Conservation (phyloP, 2,888 invertebrate genomes). For the Camponotus fellah region DNA sequence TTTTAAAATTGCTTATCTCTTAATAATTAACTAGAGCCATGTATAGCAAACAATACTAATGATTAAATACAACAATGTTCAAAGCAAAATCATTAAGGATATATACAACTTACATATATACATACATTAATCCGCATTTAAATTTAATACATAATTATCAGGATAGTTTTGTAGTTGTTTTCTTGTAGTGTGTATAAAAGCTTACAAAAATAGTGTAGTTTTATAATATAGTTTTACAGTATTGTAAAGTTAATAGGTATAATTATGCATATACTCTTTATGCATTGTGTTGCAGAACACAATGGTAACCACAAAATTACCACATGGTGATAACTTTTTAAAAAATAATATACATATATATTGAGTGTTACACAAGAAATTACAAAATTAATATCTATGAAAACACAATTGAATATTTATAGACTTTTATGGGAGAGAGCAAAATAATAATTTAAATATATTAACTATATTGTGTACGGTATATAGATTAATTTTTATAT, state of each 20-base stretch:
- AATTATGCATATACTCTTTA: constrained; percentile 3
- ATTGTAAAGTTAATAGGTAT: constrained; percentile 50
- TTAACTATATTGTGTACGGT: constrained; percentile 15
- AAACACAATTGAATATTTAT: constrained; percentile 15
- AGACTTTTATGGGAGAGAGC: constrained; percentile 31
- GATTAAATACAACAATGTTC: constrained; percentile 18
- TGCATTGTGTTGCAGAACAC: constrained; percentile 44
- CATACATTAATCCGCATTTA: constrained; percentile 13
- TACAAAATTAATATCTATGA: constrained; percentile 14
- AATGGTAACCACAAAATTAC: not conserved
- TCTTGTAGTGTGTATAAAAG: constrained; percentile 72
- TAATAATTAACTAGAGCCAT: constrained; percentile 1
- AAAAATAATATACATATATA: constrained; percentile 17
- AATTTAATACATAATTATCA: constrained; percentile 36
- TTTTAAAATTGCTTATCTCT: not conserved
- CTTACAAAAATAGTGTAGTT: constrained; percentile 80
- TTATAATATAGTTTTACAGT: constrained; percentile 56
- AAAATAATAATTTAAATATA: constrained; percentile 49
- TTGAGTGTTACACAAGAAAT: constrained; percentile 6
- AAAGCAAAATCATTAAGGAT: constrained; percentile 1
- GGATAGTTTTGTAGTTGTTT: constrained; percentile 19
- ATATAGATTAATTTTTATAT: constrained; percentile 32
- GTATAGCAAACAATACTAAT: not conserved
- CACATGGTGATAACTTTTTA: constrained; percentile 38
- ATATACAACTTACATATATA: not conserved